phyloP scores from a whole-genome alignment of 1,140 invertebrate genomes.

The Bombus consobrinus region DNA sequence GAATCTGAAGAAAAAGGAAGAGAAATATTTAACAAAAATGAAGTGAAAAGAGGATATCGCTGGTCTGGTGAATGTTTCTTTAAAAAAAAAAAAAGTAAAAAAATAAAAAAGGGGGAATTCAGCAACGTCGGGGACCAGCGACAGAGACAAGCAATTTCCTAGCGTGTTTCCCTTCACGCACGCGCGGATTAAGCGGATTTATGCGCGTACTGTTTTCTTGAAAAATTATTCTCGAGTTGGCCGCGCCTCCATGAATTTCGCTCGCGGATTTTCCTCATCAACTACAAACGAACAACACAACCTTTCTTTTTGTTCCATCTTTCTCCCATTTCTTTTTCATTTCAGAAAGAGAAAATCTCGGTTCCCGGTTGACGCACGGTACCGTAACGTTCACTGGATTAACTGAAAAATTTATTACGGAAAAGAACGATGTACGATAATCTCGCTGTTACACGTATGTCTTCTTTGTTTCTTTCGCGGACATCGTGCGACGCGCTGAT shows the following conservation, averaged over 20 bases:
- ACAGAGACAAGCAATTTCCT: background rate
- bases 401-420: background rate
- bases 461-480: background rate
- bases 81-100: too few species aligned
- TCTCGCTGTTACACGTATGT: background rate
- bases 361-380: background rate
- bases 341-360: background rate
- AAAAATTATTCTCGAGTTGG: slow-evolving; percentile 21
- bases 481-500: too few species aligned
- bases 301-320: background rate
- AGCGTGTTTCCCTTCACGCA: background rate
- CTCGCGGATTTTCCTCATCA: slow-evolving; percentile 7
- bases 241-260: background rate
- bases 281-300: background rate
- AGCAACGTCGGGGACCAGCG: background rate
- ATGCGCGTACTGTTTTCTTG: background rate
- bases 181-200: background rate
- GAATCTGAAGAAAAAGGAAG: background rate
- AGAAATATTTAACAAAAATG: background rate
- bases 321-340: too few species aligned
- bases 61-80: background rate
- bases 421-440: background rate
- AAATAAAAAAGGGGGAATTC: background rate
- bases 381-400: background rate
- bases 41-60: background rate